Conservation (phyloP, 2,113 vertebrate species). For the Deroptyus accipitrinus region DNA sequence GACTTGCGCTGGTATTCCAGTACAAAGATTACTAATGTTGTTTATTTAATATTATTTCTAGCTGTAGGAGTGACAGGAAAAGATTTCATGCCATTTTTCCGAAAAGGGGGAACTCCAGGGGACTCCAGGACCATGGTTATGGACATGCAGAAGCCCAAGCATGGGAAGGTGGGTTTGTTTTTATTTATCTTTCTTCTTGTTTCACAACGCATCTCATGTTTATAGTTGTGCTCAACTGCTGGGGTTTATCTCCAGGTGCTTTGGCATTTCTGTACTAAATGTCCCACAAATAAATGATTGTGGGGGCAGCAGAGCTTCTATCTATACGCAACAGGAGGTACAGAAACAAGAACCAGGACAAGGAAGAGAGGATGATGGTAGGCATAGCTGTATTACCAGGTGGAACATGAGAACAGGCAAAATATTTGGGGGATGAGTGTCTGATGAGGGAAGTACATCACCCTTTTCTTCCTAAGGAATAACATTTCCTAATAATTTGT, state of each 20-base stretch:
- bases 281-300: neutral
- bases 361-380: neutral
- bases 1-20: neutral
- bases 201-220: neutral
- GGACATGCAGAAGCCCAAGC: neutral
- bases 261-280: neutral
- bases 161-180: neutral
- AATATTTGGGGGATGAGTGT: neutral
- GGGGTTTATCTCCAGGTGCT: neutral
- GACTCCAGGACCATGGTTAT: neutral
- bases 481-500: neutral
- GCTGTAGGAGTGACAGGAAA: neutral
- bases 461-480: neutral
- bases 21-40: neutral
- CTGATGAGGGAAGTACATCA: neutral
- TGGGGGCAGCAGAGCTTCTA: neutral
- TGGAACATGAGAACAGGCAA: neutral
- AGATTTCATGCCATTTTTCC: neutral
- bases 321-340: rapidly evolving
- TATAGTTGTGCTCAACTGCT: neutral
- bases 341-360: neutral
- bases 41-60: neutral
- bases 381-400: neutral
- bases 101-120: neutral
- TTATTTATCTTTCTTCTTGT: neutral